Evolutionary conservation across 2,888 invertebrate species (phyloP).

Genomic region (Anagyrus pseudococci): DNA sequence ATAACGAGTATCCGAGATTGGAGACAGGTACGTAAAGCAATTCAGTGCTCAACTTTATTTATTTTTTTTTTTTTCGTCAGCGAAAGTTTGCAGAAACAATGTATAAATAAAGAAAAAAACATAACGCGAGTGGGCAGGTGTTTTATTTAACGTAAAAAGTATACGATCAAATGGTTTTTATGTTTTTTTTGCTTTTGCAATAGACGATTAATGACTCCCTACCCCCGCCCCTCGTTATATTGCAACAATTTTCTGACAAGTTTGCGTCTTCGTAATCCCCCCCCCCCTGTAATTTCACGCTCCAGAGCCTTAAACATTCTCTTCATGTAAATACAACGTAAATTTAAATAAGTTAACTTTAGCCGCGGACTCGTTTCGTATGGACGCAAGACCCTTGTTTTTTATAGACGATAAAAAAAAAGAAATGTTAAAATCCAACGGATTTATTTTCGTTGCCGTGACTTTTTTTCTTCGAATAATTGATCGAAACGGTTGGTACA

Average conservation of each 20-base stretch:
- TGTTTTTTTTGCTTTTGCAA: not conserved
- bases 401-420: no score
- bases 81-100: conserved; percentile 20
- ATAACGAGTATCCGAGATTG: conserved; percentile 57
- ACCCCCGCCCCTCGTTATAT: no score
- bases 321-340: no score
- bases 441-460: no score
- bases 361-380: no score
- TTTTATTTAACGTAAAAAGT: not conserved
- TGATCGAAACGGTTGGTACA: no score
- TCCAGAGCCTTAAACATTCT: conserved; percentile 5
- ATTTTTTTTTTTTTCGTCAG: conserved; percentile 8
- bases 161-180: not conserved
- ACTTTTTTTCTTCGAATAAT: no score
- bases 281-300: conserved; percentile 18
- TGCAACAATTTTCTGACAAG: not conserved
- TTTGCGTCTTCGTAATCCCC: conserved; percentile 17
- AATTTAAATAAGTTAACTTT: no score
- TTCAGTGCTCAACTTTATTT: not conserved
- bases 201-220: not conserved
- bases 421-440: no score
- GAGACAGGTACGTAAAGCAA: conserved; percentile 54
- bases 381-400: no score
- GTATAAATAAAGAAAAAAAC: not conserved
- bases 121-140: not conserved